A percentile compares a stretch with the other conserved stretches of the same genome.
phyloP scores from a whole-genome alignment of 2,113 vertebrate genomes.

The Eretmochelys imbricata region DNA sequence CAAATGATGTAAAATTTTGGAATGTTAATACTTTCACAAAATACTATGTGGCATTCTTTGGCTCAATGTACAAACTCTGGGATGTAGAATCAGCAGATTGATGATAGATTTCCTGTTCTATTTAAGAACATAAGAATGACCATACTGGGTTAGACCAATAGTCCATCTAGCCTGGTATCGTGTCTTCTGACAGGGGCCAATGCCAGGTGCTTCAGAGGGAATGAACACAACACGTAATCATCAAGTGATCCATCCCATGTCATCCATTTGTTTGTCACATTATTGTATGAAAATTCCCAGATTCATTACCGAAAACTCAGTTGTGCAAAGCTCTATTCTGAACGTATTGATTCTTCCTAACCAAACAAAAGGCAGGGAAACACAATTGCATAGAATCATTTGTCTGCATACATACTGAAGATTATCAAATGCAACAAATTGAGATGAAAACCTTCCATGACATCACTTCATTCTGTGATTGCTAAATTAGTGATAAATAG shows the following conservation, averaged over 20 bases:
- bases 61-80: background rate
- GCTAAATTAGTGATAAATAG: background rate
- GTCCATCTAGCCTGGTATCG: no score
- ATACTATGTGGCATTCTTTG: background rate
- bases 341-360: background rate
- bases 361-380: background rate
- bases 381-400: background rate
- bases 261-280: background rate
- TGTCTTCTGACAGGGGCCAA: no score
- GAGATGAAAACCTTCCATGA: no score
- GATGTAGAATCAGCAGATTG: background rate
- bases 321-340: background rate
- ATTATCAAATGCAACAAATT: background rate
- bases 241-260: no score
- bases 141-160: no score
- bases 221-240: no score
- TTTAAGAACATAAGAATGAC: no score
- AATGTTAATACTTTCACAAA: background rate
- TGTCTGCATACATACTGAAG: background rate
- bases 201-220: no score
- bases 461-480: background rate
- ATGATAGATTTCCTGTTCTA: background rate
- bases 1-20: background rate
- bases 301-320: background rate
- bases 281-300: background rate